These are phyloP conservation scores for Xenopus laevis DNA, from an alignment of 2,113 vertebrate species.

Conservation along the genomic window DNA sequence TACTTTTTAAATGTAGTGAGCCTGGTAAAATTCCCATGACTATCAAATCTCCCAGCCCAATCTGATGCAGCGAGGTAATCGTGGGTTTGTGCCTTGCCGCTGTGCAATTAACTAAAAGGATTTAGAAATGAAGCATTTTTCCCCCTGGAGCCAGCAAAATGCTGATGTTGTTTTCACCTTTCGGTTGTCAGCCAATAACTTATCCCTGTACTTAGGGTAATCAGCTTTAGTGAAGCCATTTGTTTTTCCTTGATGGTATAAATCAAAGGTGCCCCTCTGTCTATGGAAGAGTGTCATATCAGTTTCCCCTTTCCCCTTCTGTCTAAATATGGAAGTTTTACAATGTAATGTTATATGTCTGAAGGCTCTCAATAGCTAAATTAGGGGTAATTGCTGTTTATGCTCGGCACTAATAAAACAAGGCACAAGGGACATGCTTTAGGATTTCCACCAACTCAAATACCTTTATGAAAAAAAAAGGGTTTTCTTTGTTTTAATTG, in stretches of 20 bases:
- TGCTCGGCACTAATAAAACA: neutral
- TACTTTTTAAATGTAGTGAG: neutral
- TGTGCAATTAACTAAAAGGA: constrained; percentile 34
- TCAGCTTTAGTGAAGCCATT: constrained; percentile 24
- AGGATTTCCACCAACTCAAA: too few relatives aligned
- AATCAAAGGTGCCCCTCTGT: constrained; percentile 18
- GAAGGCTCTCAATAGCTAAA: neutral
- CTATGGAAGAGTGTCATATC: neutral
- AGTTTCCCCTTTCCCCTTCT: constrained; percentile 19
- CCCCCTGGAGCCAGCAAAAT: constrained; percentile 13
- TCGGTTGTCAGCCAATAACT: constrained; percentile 30
- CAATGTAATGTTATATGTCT: neutral
- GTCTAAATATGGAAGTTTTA: constrained; percentile 6
- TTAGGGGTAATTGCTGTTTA: neutral
- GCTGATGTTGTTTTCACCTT: constrained; percentile 21
- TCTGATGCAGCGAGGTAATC: neutral
- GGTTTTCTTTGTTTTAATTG: too few relatives aligned
- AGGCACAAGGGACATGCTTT: too few relatives aligned
- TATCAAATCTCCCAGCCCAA: neutral
- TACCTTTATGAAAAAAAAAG: too few relatives aligned
- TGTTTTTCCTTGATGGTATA: constrained; percentile 8
- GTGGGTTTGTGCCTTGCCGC: neutral
- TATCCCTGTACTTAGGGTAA: constrained; percentile 32
- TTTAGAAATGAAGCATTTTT: constrained; percentile 9
- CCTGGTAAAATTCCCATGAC: neutral